phyloP scores from a whole-genome alignment of 2,888 invertebrate genomes.

The Paralinhomoeus sp. region DNA sequence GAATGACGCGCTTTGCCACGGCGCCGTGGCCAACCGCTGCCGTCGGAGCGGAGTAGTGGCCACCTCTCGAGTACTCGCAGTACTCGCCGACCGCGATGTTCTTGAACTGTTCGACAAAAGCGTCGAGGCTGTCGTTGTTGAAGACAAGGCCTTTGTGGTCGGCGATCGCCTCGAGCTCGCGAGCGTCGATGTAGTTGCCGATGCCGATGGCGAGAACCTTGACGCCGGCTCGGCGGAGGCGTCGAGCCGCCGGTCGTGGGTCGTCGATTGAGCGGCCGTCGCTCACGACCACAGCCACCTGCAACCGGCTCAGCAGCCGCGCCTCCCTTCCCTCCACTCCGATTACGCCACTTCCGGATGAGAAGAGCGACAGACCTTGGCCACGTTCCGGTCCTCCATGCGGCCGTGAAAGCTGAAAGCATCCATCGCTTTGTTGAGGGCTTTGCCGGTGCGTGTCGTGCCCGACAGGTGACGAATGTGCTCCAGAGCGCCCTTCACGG shows the following conservation, averaged over 20 bases:
- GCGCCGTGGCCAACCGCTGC: not conserved
- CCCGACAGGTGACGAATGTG: slow-evolving; percentile 11
- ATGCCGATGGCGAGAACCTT: slow-evolving; percentile 12
- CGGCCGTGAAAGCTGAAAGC: slow-evolving; percentile 7
- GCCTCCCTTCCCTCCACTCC: no score
- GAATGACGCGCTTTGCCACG: not conserved
- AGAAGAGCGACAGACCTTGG: slow-evolving; percentile 3
- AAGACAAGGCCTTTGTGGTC: slow-evolving; percentile 9
- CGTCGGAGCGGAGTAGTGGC: not conserved
- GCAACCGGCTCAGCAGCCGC: no score
- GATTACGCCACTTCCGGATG: no score
- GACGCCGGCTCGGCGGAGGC: slow-evolving; percentile 7
- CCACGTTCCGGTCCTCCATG: slow-evolving; percentile 2
- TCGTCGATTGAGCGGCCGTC: slow-evolving; percentile 13
- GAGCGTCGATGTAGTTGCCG: slow-evolving; percentile 11
- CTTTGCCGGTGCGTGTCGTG: slow-evolving; percentile 14
- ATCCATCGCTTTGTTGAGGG: slow-evolving; percentile 10
- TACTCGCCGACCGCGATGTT: slow-evolving; percentile 11
- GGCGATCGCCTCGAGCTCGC: slow-evolving; percentile 10
- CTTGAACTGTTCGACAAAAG: slow-evolving; percentile 9
- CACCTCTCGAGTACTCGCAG: slow-evolving; percentile 9
- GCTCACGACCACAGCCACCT: slow-evolving; percentile 12
- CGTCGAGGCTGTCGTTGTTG: slow-evolving; percentile 8
- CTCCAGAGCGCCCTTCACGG: slow-evolving; percentile 6
- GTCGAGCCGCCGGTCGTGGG: slow-evolving; percentile 9